phyloP scores from a whole-genome alignment of 1,140 invertebrate genomes.

The Lerema accius region DNA sequence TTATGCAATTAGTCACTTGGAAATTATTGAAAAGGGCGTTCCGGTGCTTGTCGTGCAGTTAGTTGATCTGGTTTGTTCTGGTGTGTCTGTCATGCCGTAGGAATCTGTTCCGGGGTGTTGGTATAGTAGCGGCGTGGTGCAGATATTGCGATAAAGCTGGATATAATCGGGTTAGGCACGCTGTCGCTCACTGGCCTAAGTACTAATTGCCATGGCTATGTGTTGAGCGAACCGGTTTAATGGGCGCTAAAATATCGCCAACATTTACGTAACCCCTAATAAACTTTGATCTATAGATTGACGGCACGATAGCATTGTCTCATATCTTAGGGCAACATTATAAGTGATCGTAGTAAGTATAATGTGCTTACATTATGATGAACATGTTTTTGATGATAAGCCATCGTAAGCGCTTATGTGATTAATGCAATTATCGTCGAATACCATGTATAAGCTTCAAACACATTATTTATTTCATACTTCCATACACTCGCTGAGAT shows the following conservation, averaged over 20 bases:
- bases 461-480: too few species aligned
- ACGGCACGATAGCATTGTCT: conserved; percentile 49
- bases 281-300: conserved; percentile 58
- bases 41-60: conserved; percentile 47
- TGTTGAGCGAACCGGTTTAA: conserved; percentile 61
- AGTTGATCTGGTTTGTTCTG: conserved; percentile 60
- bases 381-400: not conserved
- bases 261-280: conserved; percentile 51
- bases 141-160: conserved; percentile 63
- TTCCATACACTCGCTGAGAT: not conserved
- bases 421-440: too few species aligned
- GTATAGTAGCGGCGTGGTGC: conserved; percentile 43
- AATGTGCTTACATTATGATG: conserved; percentile 24
- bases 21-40: conserved; percentile 42
- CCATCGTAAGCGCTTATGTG: too few species aligned
- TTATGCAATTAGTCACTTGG: conserved; percentile 41
- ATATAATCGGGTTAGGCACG: conserved; percentile 74
- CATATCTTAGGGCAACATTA: conserved; percentile 22
- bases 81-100: conserved; percentile 59
- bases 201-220: conserved; percentile 73
- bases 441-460: too few species aligned
- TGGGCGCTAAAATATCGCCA: conserved; percentile 61
- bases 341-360: conserved; percentile 8
- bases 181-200: conserved; percentile 70
- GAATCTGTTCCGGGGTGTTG: conserved; percentile 65